Conservation (phyloP, 2,888 invertebrate species). For the Escarpia spicata region DNA sequence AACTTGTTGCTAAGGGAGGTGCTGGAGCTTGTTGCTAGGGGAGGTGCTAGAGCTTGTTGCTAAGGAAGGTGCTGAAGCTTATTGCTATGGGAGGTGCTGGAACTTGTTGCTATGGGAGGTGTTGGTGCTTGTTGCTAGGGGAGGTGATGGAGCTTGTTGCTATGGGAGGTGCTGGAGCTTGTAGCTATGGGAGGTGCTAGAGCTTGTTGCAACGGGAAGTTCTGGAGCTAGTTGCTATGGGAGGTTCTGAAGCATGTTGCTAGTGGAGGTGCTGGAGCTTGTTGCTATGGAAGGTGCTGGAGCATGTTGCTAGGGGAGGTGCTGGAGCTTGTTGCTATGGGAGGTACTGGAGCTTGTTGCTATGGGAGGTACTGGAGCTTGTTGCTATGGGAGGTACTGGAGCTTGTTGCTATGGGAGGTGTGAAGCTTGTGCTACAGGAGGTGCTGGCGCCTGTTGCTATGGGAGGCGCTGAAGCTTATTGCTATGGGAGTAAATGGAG, state of each 20-base stretch:
- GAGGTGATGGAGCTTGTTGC: not conserved
- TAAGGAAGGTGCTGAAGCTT: not conserved
- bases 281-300: not conserved
- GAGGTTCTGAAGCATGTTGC: slow-evolving; percentile 17
- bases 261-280: slow-evolving; percentile 6
- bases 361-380: not conserved
- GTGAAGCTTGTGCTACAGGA: slow-evolving; percentile 7
- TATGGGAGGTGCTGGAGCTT: slow-evolving; percentile 8
- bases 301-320: slow-evolving; percentile 13
- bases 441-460: not conserved
- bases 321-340: not conserved
- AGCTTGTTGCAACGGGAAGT: slow-evolving; percentile 6
- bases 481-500: not conserved
- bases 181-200: slow-evolving; percentile 17
- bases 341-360: not conserved
- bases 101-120: not conserved
- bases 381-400: not conserved
- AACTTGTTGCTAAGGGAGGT: slow-evolving; percentile 17
- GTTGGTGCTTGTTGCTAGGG: slow-evolving; percentile 7
- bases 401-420: not conserved
- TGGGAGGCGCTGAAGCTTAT: not conserved
- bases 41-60: not conserved
- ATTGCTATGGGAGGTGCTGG: not conserved
- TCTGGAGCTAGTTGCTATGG: slow-evolving; percentile 1
- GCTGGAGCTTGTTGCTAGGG: not conserved